Percentiles rank a stretch among this genome's conserved stretches.
These are phyloP conservation scores for Agonopterix heracliana DNA, from an alignment of 2,888 invertebrate species.

Conservation along the genomic window DNA sequence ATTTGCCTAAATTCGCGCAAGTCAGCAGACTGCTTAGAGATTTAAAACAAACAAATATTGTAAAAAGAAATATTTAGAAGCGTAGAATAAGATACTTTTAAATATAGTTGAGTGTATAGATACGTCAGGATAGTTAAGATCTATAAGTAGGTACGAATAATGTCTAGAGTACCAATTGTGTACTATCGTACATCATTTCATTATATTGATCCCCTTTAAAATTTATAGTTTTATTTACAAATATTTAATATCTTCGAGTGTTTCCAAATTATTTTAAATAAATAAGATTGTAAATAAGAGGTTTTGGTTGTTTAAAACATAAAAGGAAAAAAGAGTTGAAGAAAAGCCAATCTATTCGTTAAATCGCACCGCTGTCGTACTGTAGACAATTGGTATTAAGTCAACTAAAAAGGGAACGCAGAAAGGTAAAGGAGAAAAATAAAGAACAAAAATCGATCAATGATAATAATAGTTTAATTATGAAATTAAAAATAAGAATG, in stretches of 20 bases:
- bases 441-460: slow-evolving; percentile 66
- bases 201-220: slow-evolving; percentile 74
- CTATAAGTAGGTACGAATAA: slow-evolving; percentile 57
- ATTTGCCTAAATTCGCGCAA: slow-evolving; percentile 43
- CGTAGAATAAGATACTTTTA: slow-evolving; percentile 35
- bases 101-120: slow-evolving; percentile 42
- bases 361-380: slow-evolving; percentile 25
- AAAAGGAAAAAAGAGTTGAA: not conserved
- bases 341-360: not conserved
- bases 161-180: slow-evolving; percentile 72
- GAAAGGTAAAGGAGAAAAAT: slow-evolving; percentile 51
- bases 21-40: slow-evolving; percentile 17
- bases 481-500: slow-evolving; percentile 73
- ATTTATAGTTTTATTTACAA: slow-evolving; percentile 72
- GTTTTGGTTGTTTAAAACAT: too few species aligned
- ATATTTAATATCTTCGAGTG: slow-evolving; percentile 55
- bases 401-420: slow-evolving; percentile 27
- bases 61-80: slow-evolving; percentile 30
- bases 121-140: slow-evolving; percentile 59
- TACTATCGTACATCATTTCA: slow-evolving; percentile 69
- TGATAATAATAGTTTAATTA: slow-evolving; percentile 74
- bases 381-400: slow-evolving; percentile 47
- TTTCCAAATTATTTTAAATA: slow-evolving; percentile 16
- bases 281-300: not conserved
- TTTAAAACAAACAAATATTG: slow-evolving; percentile 29